Evolutionary conservation across 2,888 invertebrate species (phyloP).

Genomic region (Agrenia bidenticulata): DNA sequence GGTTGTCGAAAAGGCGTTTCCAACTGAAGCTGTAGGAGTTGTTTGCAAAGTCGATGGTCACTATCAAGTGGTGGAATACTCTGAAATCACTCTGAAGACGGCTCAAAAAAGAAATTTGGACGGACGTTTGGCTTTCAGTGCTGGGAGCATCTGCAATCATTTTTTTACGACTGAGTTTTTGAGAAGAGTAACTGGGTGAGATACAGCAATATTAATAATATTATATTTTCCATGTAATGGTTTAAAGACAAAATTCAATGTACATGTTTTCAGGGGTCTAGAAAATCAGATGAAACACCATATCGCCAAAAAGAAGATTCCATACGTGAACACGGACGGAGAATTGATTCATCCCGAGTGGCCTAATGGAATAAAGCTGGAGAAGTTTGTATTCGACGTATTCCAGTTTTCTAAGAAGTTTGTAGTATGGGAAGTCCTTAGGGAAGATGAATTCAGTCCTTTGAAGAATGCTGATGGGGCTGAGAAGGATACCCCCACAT

Average conservation of each 20-base stretch:
- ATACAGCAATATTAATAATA: constrained; percentile 8
- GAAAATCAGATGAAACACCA: constrained; percentile 82
- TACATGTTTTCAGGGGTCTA: constrained; percentile 59
- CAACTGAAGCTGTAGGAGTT: constrained; percentile 93
- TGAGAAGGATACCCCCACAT: constrained; percentile 87
- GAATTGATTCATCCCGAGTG: constrained; percentile 71
- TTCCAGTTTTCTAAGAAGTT: constrained; percentile 91
- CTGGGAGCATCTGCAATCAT: constrained; percentile 98
- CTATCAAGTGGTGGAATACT: constrained; percentile 95
- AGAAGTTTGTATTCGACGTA: constrained; percentile 99
- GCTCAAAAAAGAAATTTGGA: constrained; percentile 75
- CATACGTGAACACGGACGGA: constrained; percentile 73
- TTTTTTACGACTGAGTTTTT: constrained; percentile 90
- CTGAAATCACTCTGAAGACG: constrained; percentile 86
- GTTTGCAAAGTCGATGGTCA: constrained; percentile 88
- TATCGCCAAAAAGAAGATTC: constrained; percentile 96
- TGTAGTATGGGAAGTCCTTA: constrained; percentile 86
- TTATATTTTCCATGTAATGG: not conserved
- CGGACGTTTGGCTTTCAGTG: constrained; percentile 82
- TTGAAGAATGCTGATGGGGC: constrained; percentile 88
- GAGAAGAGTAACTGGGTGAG: constrained; percentile 66
- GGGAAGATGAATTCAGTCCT: constrained; percentile 94
- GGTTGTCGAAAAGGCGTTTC: constrained; percentile 82
- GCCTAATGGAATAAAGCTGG: constrained; percentile 96
- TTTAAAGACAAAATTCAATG: not conserved